phyloP scores from a whole-genome alignment of 2,113 vertebrate species.

The Silurus glanis region DNA sequence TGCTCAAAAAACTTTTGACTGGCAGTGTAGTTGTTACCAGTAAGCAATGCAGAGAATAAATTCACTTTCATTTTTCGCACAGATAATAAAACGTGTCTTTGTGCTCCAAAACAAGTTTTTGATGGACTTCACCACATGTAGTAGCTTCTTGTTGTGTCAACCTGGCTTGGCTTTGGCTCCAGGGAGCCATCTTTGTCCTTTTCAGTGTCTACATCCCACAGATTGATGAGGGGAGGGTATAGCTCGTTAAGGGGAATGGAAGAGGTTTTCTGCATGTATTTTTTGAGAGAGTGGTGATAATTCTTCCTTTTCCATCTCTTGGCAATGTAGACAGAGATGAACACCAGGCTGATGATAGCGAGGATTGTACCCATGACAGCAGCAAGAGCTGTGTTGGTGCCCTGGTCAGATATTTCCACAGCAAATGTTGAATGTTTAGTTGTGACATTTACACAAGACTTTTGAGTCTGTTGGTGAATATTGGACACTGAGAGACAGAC shows the following conservation, averaged over 20 bases:
- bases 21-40: slow-evolving; percentile 66
- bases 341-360: slow-evolving; percentile 86
- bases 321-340: slow-evolving; percentile 81
- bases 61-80: slow-evolving; percentile 79
- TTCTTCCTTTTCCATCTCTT: slow-evolving; percentile 95
- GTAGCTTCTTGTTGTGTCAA: slow-evolving; percentile 98
- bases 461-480: slow-evolving; percentile 89
- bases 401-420: slow-evolving; percentile 84
- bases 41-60: slow-evolving; percentile 85
- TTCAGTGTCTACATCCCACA: slow-evolving; percentile 95
- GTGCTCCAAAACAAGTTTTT: slow-evolving; percentile 67
- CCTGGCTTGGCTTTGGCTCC: slow-evolving; percentile 88
- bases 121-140: slow-evolving; percentile 95
- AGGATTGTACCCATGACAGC: slow-evolving; percentile 93
- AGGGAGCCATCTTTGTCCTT: slow-evolving; percentile 91
- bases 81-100: slow-evolving; percentile 78
- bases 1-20: slow-evolving; percentile 8
- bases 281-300: slow-evolving; percentile 95
- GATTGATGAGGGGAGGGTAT: slow-evolving; percentile 96
- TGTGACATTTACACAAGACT: slow-evolving; percentile 93
- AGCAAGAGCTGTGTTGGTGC: slow-evolving; percentile 87
- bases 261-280: slow-evolving; percentile 99
- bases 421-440: slow-evolving; percentile 87
- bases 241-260: slow-evolving; percentile 96
- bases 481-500: slow-evolving; percentile 94